Evolutionary conservation across 2,888 invertebrate species (phyloP).

Genomic region (Apodemia duryi): DNA sequence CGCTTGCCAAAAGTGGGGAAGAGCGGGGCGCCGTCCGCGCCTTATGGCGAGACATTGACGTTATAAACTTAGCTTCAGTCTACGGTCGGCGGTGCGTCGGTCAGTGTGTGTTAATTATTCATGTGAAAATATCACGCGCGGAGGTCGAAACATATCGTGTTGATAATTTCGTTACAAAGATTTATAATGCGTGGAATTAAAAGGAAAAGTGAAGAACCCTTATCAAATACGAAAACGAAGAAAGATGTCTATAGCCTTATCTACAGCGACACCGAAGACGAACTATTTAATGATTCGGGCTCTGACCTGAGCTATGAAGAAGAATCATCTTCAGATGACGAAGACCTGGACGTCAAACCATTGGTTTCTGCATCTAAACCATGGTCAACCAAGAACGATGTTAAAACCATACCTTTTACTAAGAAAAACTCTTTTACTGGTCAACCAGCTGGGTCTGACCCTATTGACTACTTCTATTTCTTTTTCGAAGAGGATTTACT

Average conservation of each 20-base stretch:
- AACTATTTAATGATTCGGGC: neutral
- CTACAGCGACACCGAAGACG: constrained; percentile 6
- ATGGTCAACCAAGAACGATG: neutral
- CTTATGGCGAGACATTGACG: neutral
- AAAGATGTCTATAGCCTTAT: constrained; percentile 1
- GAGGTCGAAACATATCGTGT: neutral
- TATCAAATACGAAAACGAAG: neutral
- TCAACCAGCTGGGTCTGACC: neutral
- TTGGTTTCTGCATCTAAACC: neutral
- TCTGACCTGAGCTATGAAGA: constrained; percentile 5
- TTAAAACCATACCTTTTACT: constrained; percentile 1
- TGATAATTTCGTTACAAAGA: neutral
- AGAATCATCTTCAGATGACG: neutral
- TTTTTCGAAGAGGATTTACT: constrained; percentile 18
- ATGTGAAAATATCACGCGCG: neutral
- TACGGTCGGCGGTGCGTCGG: neutral
- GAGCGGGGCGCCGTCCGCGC: constrained; percentile 2
- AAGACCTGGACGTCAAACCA: neutral
- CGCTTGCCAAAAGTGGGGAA: too few species aligned
- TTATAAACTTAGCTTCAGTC: neutral
- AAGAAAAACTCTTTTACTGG: neutral
- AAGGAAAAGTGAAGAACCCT: neutral
- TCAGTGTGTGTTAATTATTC: neutral
- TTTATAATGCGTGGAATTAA: neutral
- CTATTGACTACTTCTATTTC: constrained; percentile 19